Base-by-base conservation (phyloP, 2,113 vertebrate species). In the Erythrolamprus reginae region DNA sequence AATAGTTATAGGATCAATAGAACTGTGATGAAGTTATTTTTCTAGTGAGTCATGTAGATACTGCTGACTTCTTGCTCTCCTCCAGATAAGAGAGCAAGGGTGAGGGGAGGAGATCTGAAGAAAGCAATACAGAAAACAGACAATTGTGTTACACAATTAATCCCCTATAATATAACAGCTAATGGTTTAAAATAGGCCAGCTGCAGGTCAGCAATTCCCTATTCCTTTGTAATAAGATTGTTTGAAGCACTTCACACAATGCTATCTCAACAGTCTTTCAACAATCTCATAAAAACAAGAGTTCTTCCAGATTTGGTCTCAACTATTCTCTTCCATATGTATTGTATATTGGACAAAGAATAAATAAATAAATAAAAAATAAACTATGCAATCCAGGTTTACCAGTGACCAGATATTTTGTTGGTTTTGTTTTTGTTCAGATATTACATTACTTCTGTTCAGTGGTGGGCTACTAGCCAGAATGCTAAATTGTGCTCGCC, bases 1-100 rank as follows among this genome's bases (percentile, higher is more conserved):
- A 38, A n/a, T 82, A 47, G 92, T 93, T 87, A 47, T 93, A 82
- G 91, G 92, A 95, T 92, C 89, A 90, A 88, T 90, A 94, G 92
- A 93, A 92, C 84, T 33, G 65, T 26, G 90, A 51, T 51, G 82
- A 58, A 82, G 82, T 91, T 52, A 6, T 12, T 70, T 55, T 61
- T 48, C 50, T 10, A 23, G 7, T 0, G 0, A n/a, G 21, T 90
- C 88, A 70, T 52, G n/a, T 33, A 91, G 82, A 85, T 28, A 88
- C 42, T 88, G 53, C 52, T 91, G 86, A 91, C 90, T 55, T 88
- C 86, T 88, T 91, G 86, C 52, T 88, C 86, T 88, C n/a, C 13
- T 91, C 23, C 47, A 51, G 53, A 83, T 84, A 91, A 91, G 91
- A 17, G 82, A 28, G 5, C 52, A 38, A 4, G 33, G n/a, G 17